These are phyloP conservation scores for Asarcornis scutulata DNA, from an alignment of 2,113 vertebrate genomes.

Conservation along the genomic window DNA sequence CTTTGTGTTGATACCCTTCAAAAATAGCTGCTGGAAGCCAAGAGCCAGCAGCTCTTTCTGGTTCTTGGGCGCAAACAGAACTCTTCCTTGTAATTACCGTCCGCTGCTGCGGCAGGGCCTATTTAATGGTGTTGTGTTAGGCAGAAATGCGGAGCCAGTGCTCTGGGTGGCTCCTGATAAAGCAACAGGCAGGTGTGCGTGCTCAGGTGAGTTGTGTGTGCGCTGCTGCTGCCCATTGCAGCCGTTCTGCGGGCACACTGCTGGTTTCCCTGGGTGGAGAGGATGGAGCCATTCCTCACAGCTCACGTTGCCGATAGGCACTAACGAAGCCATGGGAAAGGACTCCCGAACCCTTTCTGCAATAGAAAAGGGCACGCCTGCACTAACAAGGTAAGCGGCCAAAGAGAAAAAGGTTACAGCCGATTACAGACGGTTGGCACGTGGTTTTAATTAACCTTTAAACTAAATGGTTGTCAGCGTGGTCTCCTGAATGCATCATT, in stretches of 20 bases:
- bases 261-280: neutral
- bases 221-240: neutral
- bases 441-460: neutral
- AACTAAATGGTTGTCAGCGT: fast-evolving
- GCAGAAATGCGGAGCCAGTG: fast-evolving
- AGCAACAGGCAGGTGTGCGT: fast-evolving
- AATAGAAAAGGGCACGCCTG: neutral
- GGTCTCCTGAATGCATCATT: neutral
- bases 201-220: neutral
- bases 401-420: neutral
- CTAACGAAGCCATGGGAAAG: fast-evolving
- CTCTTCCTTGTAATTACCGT: neutral
- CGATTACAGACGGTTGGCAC: neutral
- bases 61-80: neutral
- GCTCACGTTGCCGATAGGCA: neutral
- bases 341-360: neutral
- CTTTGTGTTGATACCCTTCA: neutral
- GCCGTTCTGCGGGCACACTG: fast-evolving
- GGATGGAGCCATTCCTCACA: neutral
- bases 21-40: neutral
- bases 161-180: fast-evolving
- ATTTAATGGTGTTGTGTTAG: neutral
- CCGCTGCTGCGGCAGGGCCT: neutral
- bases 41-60: neutral
- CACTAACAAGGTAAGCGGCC: neutral